A percentile compares a stretch with the other conserved stretches of the same genome.
These are phyloP conservation scores for Elachura formosa DNA, from an alignment of 2,113 vertebrate species.

Conservation along the genomic window DNA sequence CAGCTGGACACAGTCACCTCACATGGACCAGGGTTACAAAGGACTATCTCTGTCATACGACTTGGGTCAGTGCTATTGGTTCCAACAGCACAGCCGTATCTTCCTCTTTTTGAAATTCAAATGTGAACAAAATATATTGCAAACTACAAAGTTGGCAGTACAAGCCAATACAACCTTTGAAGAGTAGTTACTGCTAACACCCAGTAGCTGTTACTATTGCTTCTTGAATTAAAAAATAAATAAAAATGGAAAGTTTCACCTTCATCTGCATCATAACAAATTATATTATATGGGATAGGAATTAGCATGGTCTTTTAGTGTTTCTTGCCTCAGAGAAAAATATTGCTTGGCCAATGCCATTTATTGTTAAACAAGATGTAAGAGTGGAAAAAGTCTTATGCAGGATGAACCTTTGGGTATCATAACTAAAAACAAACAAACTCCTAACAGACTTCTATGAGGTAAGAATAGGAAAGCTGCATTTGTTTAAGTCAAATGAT, in stretches of 20 bases:
- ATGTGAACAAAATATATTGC: constrained; percentile 26
- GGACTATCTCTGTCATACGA: not conserved
- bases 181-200: not conserved
- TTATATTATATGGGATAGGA: not conserved
- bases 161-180: not conserved
- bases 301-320: not conserved
- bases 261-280: not conserved
- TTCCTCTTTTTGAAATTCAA: constrained; percentile 55
- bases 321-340: not conserved
- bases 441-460: not conserved
- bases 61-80: constrained; percentile 3
- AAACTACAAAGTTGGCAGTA: not conserved
- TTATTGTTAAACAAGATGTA: not conserved
- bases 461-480: not conserved
- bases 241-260: not conserved
- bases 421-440: not conserved
- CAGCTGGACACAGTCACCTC: constrained; percentile 10
- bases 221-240: not conserved
- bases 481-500: not conserved
- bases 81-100: not conserved
- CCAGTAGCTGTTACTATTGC: not conserved
- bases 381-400: not conserved
- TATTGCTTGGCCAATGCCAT: not conserved
- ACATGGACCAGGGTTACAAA: constrained; percentile 9
- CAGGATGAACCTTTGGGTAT: not conserved